Evolutionary conservation across 2,888 invertebrate species (phyloP), one percentile per base, ranked within the genome.

Genomic region (Pyrocoelia pectoralis): DNA sequence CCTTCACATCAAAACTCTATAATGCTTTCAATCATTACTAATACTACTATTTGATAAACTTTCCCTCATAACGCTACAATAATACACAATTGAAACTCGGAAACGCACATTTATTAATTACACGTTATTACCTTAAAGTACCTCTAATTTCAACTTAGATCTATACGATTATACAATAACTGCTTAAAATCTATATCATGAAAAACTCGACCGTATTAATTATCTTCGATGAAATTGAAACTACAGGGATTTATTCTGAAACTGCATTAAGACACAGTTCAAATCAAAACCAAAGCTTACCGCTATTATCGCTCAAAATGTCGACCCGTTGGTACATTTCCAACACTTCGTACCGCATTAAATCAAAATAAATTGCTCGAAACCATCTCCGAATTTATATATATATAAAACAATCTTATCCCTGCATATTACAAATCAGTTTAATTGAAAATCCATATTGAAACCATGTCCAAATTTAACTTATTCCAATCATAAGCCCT

Each of bases 1-100:
- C 46, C 46, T 46, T 46, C 46, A 10, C 46, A 17, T 46, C 46
- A 46, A 46, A 46, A 15, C 43, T 43, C 43, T 43, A 14, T 43
- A 43, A 6, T 13, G 18, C 17, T 46, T 46, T 43, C 41, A 46
- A 46, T 46, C 46, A 46, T 46, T 46, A 46, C 18, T 18, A 46
- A 46, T 46, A 46, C 46, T 46, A 18, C 6, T 17, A 17, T 46
- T 46, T 46, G 17, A 17, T 18, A 18, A 46, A 46, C 33, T 33
- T 46, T 46, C 46, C 17, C 46, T 18, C 10, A 17, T 15, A 46
- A 17, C 18, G 9, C 17, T 46, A 46, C 46, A 43, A 43, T 15
- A 43, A 8, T 43, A 46, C 17, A 10, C 46, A 46, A 18, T 17
- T n/a, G 10, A 18, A 46, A 15, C 18, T 14, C 15, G 10, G 17